Base-by-base conservation (phyloP, 2,797 vertebrate genomes). In the Vespertilio murinus region DNA sequence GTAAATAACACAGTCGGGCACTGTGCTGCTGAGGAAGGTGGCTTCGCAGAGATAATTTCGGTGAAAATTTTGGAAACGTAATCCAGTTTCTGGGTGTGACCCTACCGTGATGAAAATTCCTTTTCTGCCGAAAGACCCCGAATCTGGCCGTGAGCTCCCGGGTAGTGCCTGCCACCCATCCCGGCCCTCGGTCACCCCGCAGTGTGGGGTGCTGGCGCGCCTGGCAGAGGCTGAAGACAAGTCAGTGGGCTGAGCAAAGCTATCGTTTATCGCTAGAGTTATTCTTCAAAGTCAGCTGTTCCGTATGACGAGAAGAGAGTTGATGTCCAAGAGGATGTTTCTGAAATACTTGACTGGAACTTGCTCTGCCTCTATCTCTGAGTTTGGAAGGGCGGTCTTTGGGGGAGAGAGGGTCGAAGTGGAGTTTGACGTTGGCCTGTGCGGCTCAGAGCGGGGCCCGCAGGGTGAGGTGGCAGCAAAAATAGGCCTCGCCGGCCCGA, bases 31-130 rank as follows among this genome's bases (percentile, higher is more conserved):
- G 59, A 89, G 59, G 65, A 71, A 93, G 52, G 45, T 82, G 59
- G 70, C 49, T 96, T 95, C 87, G 42, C 91, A 95, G 95, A 81
- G n/a, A 87, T 83, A 25, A 77, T 93, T 96, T 89, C 74, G n/a
- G 40, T 94, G 82, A 80, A 87, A 88, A 56, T 10, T 73, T 88
- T 77, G 83, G 65, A 84, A 69, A 38, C 65, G 10, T 17, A 45
- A 52, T 71, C 28, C 47, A 83, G 7, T 88, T 75, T 91, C 59
- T 91, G 90, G 56, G 79, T 20, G 4, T 33, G 81, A 38, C 23
- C 35, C 25, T 96, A 54, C 28, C 45, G 33, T 78, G 56, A 70
- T 93, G 49, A 80, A 74, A 94, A 23, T 80, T 64, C 5, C 77
- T 3, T 61, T 61, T 65, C 71, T 89, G 7, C 47, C 30, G n/a